A percentile compares a stretch with the other conserved stretches of the same genome.
These are phyloP conservation scores for Drosophila varians DNA, from an alignment of 1,140 invertebrate genomes.

Conservation along the genomic window DNA sequence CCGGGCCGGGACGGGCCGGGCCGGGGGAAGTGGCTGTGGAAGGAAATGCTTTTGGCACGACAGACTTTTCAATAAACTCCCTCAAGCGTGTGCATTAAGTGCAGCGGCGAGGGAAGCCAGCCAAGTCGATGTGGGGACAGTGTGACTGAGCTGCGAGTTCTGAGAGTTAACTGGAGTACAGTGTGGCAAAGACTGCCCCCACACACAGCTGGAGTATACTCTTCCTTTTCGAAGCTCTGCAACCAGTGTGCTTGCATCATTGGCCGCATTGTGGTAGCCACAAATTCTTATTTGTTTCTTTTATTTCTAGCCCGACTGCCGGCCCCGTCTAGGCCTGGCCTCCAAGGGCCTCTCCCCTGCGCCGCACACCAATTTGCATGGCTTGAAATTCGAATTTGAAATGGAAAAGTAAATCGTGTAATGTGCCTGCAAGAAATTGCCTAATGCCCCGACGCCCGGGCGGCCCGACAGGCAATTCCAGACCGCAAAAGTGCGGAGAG, in stretches of 20 bases:
- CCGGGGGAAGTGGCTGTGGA: background rate
- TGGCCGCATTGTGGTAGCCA: slow-evolving; percentile 66
- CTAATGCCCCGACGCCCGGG: slow-evolving; percentile 56
- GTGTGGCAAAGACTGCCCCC: background rate
- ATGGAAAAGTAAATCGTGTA: slow-evolving; percentile 79
- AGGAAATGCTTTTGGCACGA: slow-evolving; percentile 74
- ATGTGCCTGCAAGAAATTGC: slow-evolving; percentile 78
- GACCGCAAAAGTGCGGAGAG: slow-evolving; percentile 64
- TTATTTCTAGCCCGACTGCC: slow-evolving; percentile 22
- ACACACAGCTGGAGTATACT: too few relatives aligned
- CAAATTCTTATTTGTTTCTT: slow-evolving; percentile 66
- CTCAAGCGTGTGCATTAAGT: slow-evolving; percentile 81
- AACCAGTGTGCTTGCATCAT: slow-evolving; percentile 60
- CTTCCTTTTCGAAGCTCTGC: too few relatives aligned
- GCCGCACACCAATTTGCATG: slow-evolving; percentile 74
- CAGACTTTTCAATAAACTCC: slow-evolving; percentile 82
- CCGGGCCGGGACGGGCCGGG: background rate
- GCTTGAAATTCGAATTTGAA: slow-evolving; percentile 75
- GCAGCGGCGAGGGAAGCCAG: slow-evolving; percentile 54
- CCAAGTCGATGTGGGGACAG: slow-evolving; percentile 35
- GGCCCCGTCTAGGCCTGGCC: slow-evolving; percentile 11
- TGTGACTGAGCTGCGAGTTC: slow-evolving; percentile 7
- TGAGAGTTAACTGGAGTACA: background rate
- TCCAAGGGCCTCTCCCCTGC: slow-evolving; percentile 23
- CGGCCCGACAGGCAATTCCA: slow-evolving; percentile 50